phyloP scores from a whole-genome alignment of 2,797 vertebrate genomes.

The Tinamus major region DNA sequence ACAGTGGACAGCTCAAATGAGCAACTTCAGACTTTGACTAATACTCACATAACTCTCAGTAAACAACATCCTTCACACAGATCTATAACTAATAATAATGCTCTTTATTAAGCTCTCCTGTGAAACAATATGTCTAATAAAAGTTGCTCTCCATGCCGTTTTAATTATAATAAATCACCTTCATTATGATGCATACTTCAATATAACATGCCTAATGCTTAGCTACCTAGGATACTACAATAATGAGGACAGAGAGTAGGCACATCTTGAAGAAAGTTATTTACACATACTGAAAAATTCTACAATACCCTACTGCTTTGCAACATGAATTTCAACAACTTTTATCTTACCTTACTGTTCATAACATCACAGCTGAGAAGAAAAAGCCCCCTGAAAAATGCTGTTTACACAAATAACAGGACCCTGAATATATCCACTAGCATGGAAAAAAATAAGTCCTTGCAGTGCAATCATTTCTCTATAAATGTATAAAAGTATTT shows the following conservation, averaged over 20 bases:
- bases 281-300: slow-evolving; percentile 76
- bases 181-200: slow-evolving; percentile 81
- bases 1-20: slow-evolving; percentile 74
- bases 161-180: slow-evolving; percentile 87
- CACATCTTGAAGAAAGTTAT: slow-evolving; percentile 76
- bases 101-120: slow-evolving; percentile 80
- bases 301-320: slow-evolving; percentile 61
- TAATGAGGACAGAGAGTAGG: slow-evolving; percentile 74
- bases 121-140: slow-evolving; percentile 79
- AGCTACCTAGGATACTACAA: slow-evolving; percentile 73
- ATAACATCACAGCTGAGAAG: slow-evolving; percentile 72
- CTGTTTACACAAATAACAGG: slow-evolving; percentile 82
- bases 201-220: slow-evolving; percentile 71
- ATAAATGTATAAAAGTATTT: slow-evolving; percentile 84
- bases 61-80: slow-evolving; percentile 79
- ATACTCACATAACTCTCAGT: slow-evolving; percentile 73
- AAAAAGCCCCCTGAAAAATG: slow-evolving; percentile 65
- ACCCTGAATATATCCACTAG: slow-evolving; percentile 76
- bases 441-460: slow-evolving; percentile 81
- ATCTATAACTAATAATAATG: slow-evolving; percentile 83
- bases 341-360: slow-evolving; percentile 82
- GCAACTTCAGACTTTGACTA: slow-evolving; percentile 80
- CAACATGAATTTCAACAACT: slow-evolving; percentile 80
- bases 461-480: slow-evolving; percentile 81
- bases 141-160: slow-evolving; percentile 75